Evolutionary conservation across 2,888 invertebrate genomes (phyloP).

Genomic region (Anaspis maculata): DNA sequence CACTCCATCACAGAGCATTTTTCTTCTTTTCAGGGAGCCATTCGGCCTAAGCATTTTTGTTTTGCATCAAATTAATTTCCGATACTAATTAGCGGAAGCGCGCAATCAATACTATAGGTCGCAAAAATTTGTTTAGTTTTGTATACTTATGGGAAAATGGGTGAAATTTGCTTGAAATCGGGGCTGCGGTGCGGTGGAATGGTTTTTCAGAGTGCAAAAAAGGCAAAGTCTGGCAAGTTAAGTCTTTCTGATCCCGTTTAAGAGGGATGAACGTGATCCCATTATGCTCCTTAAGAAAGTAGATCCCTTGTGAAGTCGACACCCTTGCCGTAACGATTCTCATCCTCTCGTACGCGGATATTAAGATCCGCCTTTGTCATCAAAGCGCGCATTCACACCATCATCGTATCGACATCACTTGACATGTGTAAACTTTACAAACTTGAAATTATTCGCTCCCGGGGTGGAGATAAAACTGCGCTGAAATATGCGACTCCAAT

Average conservation of each 20-base stretch:
- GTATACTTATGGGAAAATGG: too few relatives aligned
- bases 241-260: slow-evolving; percentile 39
- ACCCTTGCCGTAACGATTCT: slow-evolving; percentile 37
- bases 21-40: too few relatives aligned
- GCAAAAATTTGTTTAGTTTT: too few relatives aligned
- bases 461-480: slow-evolving; percentile 33
- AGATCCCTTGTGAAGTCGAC: slow-evolving; percentile 42
- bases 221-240: slow-evolving; percentile 35
- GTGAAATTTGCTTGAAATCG: background rate
- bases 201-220: too few relatives aligned
- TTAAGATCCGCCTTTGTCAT: slow-evolving; percentile 41
- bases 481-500: slow-evolving; percentile 60
- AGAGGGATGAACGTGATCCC: slow-evolving; percentile 45
- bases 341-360: slow-evolving; percentile 34
- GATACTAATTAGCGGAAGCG: too few relatives aligned
- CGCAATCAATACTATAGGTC: too few relatives aligned
- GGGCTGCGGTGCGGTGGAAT: too few relatives aligned
- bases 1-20: too few relatives aligned
- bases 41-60: too few relatives aligned
- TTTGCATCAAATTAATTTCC: too few relatives aligned
- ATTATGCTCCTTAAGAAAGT: slow-evolving; percentile 44
- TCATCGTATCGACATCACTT: slow-evolving; percentile 38
- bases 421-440: slow-evolving; percentile 39
- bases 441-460: slow-evolving; percentile 32
- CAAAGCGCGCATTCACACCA: slow-evolving; percentile 33